Conservation (phyloP, 2,113 vertebrate genomes). For the Anguilla rostrata region DNA sequence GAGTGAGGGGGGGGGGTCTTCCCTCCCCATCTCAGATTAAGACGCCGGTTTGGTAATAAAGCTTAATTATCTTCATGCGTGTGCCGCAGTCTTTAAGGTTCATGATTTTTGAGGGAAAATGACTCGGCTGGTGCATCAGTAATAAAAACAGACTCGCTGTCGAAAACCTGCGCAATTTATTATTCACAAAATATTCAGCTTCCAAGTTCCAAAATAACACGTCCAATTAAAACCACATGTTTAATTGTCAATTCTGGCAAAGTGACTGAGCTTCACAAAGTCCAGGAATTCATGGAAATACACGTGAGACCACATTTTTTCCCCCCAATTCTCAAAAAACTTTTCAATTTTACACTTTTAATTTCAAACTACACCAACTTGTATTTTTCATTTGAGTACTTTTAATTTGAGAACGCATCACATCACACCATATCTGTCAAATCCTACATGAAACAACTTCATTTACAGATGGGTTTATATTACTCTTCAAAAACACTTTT, state of each 20-base stretch:
- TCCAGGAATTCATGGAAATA: constrained; percentile 28
- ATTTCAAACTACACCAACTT: neutral
- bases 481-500: constrained; percentile 57
- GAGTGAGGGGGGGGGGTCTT: neutral
- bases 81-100: neutral
- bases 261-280: constrained; percentile 41
- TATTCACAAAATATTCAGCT: constrained; percentile 45
- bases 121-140: constrained; percentile 45
- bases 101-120: constrained; percentile 16
- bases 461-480: constrained; percentile 45
- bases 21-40: neutral
- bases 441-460: constrained; percentile 55
- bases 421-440: constrained; percentile 50
- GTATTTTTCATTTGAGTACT: neutral
- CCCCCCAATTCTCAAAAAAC: constrained; percentile 19
- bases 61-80: neutral
- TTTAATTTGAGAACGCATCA: constrained; percentile 39
- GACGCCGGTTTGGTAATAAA: neutral
- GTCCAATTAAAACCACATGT: constrained; percentile 78
- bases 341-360: constrained; percentile 7
- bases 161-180: constrained; percentile 63
- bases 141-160: constrained; percentile 55
- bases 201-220: constrained; percentile 63
- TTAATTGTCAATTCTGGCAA: constrained; percentile 63
- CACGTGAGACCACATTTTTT: constrained; percentile 31